Evolutionary conservation across 2,797 vertebrate species (phyloP).

Genomic region (Enteromius trimaculatus): DNA sequence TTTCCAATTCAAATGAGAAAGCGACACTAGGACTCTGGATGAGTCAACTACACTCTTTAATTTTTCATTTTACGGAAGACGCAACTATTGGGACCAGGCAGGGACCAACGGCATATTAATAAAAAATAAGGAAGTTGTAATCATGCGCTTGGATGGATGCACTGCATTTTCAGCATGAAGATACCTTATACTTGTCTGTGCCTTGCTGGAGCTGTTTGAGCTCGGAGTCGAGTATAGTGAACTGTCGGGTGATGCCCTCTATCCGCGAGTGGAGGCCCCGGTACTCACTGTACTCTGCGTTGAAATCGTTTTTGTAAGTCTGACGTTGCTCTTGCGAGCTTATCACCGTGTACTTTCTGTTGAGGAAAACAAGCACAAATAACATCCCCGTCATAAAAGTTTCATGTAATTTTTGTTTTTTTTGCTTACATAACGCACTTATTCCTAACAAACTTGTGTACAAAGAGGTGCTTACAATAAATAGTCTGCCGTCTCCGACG

Average conservation of each 20-base stretch:
- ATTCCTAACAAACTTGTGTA: not conserved
- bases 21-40: not conserved
- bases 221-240: constrained; percentile 92
- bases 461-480: constrained; percentile 84
- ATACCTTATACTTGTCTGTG: constrained; percentile 95
- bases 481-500: constrained; percentile 91
- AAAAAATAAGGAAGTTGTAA: constrained; percentile 20
- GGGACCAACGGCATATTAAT: not conserved
- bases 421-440: not conserved
- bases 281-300: constrained; percentile 94
- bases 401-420: not conserved
- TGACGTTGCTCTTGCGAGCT: constrained; percentile 91
- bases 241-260: constrained; percentile 92
- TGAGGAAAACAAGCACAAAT: not conserved
- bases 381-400: not conserved
- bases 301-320: constrained; percentile 97
- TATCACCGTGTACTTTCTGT: constrained; percentile 91
- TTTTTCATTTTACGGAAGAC: not conserved
- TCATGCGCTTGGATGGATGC: not conserved
- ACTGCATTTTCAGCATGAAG: not conserved
- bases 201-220: constrained; percentile 92
- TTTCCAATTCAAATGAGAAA: constrained; percentile 8
- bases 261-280: constrained; percentile 91
- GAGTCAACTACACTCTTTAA: not conserved
- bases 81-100: not conserved